Evolutionary conservation across 1,140 invertebrate genomes (phyloP).

Genomic region (Chrysopa pallens): DNA sequence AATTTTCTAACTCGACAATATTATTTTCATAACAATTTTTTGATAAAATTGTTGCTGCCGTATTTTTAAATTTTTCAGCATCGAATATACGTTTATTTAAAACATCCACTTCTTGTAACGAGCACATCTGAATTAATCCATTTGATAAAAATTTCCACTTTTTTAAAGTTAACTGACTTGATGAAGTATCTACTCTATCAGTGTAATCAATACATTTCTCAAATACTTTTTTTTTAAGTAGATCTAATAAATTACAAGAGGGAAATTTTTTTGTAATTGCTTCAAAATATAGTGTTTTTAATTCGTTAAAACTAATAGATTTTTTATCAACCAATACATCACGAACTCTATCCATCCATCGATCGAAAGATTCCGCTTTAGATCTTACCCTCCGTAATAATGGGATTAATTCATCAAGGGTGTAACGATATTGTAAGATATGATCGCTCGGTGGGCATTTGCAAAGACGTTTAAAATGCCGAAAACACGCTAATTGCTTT

Average conservation of each 20-base stretch:
- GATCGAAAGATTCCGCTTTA: conserved; percentile 79
- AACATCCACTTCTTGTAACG: conserved; percentile 57
- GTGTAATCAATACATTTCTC: conserved; percentile 86
- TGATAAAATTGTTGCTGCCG: conserved; percentile 30
- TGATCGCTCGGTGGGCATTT: conserved; percentile 59
- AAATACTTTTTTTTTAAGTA: conserved; percentile 61
- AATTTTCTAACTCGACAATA: conserved; percentile 44
- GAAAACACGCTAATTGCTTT: conserved; percentile 63
- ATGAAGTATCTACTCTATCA: conserved; percentile 66
- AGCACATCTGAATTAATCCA: conserved; percentile 72
- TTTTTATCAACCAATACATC: conserved; percentile 62
- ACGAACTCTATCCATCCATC: conserved; percentile 72
- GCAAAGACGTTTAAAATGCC: conserved; percentile 79
- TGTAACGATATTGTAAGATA: conserved; percentile 80
- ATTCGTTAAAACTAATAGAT: conserved; percentile 48
- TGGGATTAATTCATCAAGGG: conserved; percentile 75
- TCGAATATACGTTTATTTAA: conserved; percentile 53
- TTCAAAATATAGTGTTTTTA: conserved; percentile 57
- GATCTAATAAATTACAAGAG: conserved; percentile 62
- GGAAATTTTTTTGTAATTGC: conserved; percentile 69
- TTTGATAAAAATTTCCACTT: conserved; percentile 74
- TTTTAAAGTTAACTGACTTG: conserved; percentile 71
- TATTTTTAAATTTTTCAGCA: conserved; percentile 33
- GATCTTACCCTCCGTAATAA: conserved; percentile 76
- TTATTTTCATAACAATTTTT: conserved; percentile 37